phyloP scores from a whole-genome alignment of 2,113 vertebrate genomes.

The Promerops cafer region DNA sequence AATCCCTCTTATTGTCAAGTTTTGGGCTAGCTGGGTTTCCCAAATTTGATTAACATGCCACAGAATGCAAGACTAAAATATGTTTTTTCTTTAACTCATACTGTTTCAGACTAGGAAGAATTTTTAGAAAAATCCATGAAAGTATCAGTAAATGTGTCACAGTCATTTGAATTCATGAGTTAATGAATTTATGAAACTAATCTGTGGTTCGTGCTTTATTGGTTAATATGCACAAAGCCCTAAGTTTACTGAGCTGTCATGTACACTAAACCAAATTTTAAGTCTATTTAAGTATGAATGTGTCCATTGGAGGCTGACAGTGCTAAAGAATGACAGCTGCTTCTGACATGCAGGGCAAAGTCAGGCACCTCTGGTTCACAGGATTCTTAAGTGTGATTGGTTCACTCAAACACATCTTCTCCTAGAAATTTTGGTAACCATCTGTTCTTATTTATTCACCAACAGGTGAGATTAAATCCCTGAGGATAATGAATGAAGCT shows the following conservation, averaged over 20 bases:
- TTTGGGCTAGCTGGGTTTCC: background rate
- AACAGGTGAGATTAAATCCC: background rate
- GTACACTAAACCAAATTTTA: background rate
- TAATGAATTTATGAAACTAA: background rate
- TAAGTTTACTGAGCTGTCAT: background rate
- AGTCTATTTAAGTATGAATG: background rate
- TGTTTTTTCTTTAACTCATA: background rate
- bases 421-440: background rate
- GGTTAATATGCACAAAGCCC: background rate
- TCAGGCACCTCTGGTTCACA: background rate
- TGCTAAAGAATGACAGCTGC: background rate
- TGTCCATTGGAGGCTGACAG: background rate
- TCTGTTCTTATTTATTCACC: background rate
- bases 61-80: background rate
- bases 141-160: background rate
- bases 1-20: background rate
- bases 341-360: background rate
- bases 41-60: background rate
- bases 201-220: background rate
- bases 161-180: background rate
- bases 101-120: background rate
- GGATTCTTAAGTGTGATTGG: background rate
- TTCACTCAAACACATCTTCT: background rate
- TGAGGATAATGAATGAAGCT: background rate
- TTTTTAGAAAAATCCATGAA: background rate